phyloP scores from a whole-genome alignment of 2,888 invertebrate species.

The Apodemia duryi region DNA sequence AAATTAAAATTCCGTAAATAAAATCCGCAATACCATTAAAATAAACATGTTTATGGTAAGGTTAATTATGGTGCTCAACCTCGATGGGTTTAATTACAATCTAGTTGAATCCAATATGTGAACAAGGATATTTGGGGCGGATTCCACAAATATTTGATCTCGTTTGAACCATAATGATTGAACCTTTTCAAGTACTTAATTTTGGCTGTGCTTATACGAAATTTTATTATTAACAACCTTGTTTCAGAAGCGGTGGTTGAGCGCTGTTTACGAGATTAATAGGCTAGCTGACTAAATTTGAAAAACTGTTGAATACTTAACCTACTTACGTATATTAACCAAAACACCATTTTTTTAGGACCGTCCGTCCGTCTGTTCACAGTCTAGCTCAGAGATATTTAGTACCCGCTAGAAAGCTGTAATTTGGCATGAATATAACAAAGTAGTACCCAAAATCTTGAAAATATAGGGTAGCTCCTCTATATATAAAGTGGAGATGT shows the following conservation, averaged over 20 bases:
- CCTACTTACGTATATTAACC: no score
- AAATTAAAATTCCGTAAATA: neutral
- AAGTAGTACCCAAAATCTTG: no score
- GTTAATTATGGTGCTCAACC: neutral
- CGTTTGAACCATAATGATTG: neutral
- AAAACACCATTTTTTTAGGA: no score
- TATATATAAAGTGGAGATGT: no score
- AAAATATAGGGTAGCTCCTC: no score
- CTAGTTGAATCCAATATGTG: neutral
- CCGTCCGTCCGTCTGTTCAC: no score
- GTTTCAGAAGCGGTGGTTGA: neutral
- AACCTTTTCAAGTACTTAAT: slow-evolving; percentile 4
- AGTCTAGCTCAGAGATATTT: no score
- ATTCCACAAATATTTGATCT: slow-evolving; percentile 9
- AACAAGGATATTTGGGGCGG: neutral
- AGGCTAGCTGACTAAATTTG: no score
- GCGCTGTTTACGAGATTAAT: neutral
- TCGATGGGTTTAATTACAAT: slow-evolving; percentile 1
- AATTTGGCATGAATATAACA: no score
- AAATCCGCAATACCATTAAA: neutral
- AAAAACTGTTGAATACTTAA: no score
- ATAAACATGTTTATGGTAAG: neutral
- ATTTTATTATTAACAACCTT: slow-evolving; percentile 1
- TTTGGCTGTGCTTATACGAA: neutral
- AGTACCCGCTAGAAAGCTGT: no score